Percentiles rank a stretch among this genome's conserved stretches.
Evolutionary conservation across 2,797 vertebrate genomes (phyloP).

Genomic region (Chiroxiphia lanceolata): DNA sequence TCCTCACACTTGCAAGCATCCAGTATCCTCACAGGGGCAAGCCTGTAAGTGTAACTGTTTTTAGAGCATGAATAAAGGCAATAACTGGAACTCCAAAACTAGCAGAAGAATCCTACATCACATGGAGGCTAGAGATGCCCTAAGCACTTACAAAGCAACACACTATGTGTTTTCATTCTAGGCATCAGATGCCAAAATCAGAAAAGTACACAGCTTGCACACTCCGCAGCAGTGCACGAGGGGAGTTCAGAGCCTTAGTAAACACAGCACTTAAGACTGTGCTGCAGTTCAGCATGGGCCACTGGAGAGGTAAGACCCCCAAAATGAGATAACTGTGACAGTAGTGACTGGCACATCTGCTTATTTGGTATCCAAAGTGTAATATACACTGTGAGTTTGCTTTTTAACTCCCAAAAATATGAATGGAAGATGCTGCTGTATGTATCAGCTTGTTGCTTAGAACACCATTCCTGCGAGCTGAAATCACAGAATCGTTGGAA

Average conservation of each 20-base stretch:
- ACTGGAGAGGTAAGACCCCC: not conserved
- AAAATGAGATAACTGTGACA: not conserved
- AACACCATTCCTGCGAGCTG: not conserved
- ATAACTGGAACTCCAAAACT: not conserved
- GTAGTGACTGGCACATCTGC: not conserved
- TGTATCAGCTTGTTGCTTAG: not conserved
- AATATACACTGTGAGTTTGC: not conserved
- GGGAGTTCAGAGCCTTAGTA: not conserved
- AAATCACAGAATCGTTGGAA: not conserved
- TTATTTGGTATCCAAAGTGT: not conserved
- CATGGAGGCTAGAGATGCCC: not conserved
- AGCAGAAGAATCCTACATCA: not conserved
- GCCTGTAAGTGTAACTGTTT: not conserved
- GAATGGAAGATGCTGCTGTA: not conserved
- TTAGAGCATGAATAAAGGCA: not conserved
- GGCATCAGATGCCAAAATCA: not conserved
- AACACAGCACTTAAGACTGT: not conserved
- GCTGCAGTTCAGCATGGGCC: not conserved
- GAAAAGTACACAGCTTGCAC: not conserved
- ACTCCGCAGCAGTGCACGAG: not conserved
- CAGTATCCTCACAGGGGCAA: not conserved
- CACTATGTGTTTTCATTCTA: not conserved
- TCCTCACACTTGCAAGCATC: not conserved
- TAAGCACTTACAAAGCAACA: not conserved
- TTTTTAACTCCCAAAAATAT: not conserved